Evolutionary conservation across 35 echinoderm and acorn worm species (phyloP), one percentile per base, ranked within the genome.

Genomic region (Strongylocentrotus purpuratus): DNA sequence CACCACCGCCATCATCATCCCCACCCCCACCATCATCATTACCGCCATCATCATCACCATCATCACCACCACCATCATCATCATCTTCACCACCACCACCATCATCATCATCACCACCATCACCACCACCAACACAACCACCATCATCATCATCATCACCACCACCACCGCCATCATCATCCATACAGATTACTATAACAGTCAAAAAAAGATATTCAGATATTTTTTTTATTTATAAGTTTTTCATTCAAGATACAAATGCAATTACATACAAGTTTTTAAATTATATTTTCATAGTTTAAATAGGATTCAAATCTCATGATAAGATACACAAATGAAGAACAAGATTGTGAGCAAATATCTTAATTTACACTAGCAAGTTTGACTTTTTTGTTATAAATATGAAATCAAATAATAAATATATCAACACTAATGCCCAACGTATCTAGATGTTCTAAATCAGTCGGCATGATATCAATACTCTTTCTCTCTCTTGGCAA

Each of bases 191-290:
- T 9, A 55, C 50, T 55, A 10, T 14, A 55, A 14, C 50, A 86
- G 8, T 13, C 0, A 86, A 22, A 11, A 10, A 86, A 2, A 86
- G 22, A 9, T 86, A 31, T 33, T 86, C 33, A 86, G 85, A 86
- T 86, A 86, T 33, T 89, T 45, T 89, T 46, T 89, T 89, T 89
- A 89, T 89, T 89, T 89, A 89, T 89, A 89, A 45, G 32, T 41
- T 89, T 89, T 89, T 89, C 87, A 89, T 35, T 89, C 33, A 89
- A 89, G 87, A 89, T 89, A 89, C 87, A 89, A 89, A 89, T 89
- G 87, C 87, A 89, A 89, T 33, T 89, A 89, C 87, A 89, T 45
- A 89, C 32, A 89, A 46, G 87, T 89, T 89, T 89, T 89, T 89
- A 89, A 89, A 89, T 89, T 89, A 89, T 89, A 89, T 89, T 89